Conservation (phyloP, 2,888 invertebrate species). For the Perithous albicinctus region DNA sequence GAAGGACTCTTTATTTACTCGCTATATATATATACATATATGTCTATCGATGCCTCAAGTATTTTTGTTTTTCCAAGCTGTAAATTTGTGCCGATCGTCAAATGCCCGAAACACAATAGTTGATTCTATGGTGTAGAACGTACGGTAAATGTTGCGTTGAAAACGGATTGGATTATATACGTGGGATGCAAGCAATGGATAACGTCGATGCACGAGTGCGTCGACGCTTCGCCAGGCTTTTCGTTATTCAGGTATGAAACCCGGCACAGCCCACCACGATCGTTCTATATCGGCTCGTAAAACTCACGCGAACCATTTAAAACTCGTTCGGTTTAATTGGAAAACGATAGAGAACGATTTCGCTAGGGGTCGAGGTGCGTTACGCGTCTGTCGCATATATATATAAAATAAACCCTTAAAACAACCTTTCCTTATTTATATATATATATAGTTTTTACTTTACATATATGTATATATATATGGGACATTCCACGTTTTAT, state of each 20-base stretch:
- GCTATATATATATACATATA: background rate
- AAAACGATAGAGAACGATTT: slow-evolving; percentile 38
- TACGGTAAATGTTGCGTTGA: slow-evolving; percentile 2
- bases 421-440: too few relatives aligned
- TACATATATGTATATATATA: too few relatives aligned
- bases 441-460: too few relatives aligned
- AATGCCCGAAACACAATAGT: background rate
- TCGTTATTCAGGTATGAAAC: slow-evolving; percentile 9
- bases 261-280: background rate
- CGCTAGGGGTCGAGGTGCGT: background rate
- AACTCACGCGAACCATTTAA: slow-evolving; percentile 48
- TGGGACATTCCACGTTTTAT: too few relatives aligned
- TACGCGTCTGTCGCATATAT: background rate
- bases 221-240: background rate
- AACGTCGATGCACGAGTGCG: slow-evolving; percentile 5
- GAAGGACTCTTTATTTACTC: background rate
- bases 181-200: background rate
- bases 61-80: background rate
- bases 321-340: slow-evolving; percentile 45
- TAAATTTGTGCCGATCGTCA: background rate
- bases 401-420: background rate
- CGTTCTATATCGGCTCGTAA: slow-evolving; percentile 19
- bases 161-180: slow-evolving; percentile 7
- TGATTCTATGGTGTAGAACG: background rate
- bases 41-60: background rate